Evolutionary conservation across 2,888 invertebrate species (phyloP).

Genomic region (Thereva nobilitata): DNA sequence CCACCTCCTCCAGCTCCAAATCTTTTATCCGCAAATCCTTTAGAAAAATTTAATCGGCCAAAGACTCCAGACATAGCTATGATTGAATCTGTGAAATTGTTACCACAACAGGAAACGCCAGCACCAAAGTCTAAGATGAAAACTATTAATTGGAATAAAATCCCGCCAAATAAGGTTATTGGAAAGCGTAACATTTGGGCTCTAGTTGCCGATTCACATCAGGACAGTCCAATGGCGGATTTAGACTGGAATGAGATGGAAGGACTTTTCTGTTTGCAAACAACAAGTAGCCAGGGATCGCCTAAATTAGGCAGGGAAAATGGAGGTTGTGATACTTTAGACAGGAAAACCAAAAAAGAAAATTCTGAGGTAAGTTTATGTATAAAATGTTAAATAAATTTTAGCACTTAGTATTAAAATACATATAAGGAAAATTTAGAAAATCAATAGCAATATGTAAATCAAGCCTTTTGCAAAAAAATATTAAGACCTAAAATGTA

Average conservation of each 20-base stretch:
- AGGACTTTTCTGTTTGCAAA: constrained; percentile 90
- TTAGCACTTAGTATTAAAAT: too few species aligned
- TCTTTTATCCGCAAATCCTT: constrained; percentile 6
- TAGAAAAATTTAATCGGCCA: constrained; percentile 43
- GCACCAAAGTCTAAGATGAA: constrained; percentile 96
- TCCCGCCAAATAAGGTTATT: constrained; percentile 87
- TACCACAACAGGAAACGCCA: constrained; percentile 91
- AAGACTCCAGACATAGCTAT: constrained; percentile 49
- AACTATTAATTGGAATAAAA: constrained; percentile 97
- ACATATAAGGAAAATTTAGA: too few species aligned
- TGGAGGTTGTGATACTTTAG: constrained; percentile 58
- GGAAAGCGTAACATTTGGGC: constrained; percentile 94
- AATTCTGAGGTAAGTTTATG: constrained; percentile 71
- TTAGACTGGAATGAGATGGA: constrained; percentile 95
- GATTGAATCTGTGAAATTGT: constrained; percentile 49
- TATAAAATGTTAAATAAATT: too few species aligned
- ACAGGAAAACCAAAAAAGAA: constrained; percentile 75
- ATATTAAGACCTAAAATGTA: too few species aligned
- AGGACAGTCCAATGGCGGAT: constrained; percentile 79
- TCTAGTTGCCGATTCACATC: constrained; percentile 81
- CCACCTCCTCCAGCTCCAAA: constrained; percentile 58
- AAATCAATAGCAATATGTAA: too few species aligned
- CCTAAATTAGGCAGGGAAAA: constrained; percentile 61
- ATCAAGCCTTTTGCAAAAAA: too few species aligned
- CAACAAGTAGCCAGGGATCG: constrained; percentile 63